Conservation (phyloP, 2,888 invertebrate species). For the Leucophenga maculata region DNA sequence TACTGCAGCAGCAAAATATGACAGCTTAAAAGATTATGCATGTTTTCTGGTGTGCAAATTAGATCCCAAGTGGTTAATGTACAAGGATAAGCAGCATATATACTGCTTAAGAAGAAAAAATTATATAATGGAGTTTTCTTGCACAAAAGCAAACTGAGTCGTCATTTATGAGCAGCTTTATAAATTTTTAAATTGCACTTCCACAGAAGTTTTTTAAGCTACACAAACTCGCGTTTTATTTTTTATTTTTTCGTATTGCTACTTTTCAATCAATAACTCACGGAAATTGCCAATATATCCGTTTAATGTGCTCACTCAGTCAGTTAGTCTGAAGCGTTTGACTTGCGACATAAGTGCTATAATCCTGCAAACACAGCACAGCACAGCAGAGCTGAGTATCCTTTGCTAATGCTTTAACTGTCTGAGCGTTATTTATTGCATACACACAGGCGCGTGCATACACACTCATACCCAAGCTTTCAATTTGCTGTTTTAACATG, state of each 20-base stretch:
- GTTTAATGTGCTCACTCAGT: slow-evolving; percentile 50
- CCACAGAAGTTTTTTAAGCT: too few relatives aligned
- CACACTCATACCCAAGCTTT: slow-evolving; percentile 4
- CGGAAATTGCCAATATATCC: slow-evolving; percentile 61
- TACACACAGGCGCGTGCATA: not conserved
- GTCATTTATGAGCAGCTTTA: too few relatives aligned
- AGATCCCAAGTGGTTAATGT: not conserved
- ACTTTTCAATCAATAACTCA: slow-evolving; percentile 49
- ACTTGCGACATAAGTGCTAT: slow-evolving; percentile 10
- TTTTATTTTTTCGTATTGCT: too few relatives aligned
- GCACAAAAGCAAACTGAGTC: too few relatives aligned
- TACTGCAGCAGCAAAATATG: slow-evolving; percentile 35
- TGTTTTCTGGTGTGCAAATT: not conserved
- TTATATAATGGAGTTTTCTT: too few relatives aligned
- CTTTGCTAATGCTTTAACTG: slow-evolving; percentile 37
- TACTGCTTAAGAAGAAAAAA: too few relatives aligned
- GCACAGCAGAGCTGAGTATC: too few relatives aligned
- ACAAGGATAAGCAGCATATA: not conserved
- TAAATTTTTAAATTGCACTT: too few relatives aligned
- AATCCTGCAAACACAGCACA: slow-evolving; percentile 17
- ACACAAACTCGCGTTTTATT: too few relatives aligned
- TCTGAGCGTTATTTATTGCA: slow-evolving; percentile 26
- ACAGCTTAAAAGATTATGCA: slow-evolving; percentile 60
- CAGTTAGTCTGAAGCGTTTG: not conserved
- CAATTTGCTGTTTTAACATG: slow-evolving; percentile 1